phyloP scores from a whole-genome alignment of 2,797 vertebrate species.

The Pempheris klunzingeri region DNA sequence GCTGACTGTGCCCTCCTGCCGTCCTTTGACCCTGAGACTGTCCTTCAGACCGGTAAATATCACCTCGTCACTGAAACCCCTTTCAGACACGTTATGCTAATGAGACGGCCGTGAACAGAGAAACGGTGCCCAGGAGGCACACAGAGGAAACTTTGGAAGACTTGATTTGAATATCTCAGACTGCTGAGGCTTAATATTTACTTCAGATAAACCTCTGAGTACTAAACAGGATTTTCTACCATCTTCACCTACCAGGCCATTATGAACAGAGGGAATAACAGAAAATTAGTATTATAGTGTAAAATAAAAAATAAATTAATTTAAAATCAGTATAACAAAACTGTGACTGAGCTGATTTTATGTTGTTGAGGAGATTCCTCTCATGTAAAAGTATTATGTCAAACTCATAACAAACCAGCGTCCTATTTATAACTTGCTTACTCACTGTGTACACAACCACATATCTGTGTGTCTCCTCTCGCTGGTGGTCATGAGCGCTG shows the following conservation, averaged over 20 bases:
- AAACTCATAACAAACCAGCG: neutral
- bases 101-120: no score
- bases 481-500: neutral
- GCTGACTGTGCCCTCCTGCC: constrained; percentile 92
- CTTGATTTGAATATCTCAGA: neutral
- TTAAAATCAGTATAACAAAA: neutral
- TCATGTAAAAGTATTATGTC: neutral
- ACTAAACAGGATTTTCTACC: no score
- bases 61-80: neutral
- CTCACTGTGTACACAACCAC: neutral
- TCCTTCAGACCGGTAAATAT: constrained; percentile 93
- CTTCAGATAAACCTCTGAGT: neutral
- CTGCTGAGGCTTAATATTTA: neutral
- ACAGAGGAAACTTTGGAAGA: neutral
- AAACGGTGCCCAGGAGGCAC: no score
- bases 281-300: neutral
- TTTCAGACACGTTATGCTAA: neutral
- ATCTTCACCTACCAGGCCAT: no score
- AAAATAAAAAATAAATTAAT: neutral
- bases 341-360: neutral
- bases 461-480: neutral
- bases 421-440: neutral
- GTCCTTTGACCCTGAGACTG: constrained; percentile 95
- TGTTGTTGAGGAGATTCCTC: neutral
- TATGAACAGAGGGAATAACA: neutral